Conservation (phyloP, 1,140 invertebrate genomes). For the Drosophila kanapiae region DNA sequence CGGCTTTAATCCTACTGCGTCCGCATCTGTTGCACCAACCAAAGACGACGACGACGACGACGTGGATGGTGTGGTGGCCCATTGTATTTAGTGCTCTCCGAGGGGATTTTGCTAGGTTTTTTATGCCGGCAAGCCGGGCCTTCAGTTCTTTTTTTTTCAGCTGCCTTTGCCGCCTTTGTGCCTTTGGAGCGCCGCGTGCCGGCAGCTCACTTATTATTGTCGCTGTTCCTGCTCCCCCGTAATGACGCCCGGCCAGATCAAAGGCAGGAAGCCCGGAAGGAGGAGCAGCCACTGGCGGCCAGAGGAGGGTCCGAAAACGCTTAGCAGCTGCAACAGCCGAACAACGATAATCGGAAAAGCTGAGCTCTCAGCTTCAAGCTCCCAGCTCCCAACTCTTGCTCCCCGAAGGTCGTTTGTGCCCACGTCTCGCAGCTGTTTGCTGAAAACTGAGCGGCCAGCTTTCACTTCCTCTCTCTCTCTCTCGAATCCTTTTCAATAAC, state of each 20-base stretch:
- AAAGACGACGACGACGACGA: conserved; percentile 6
- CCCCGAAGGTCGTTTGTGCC: conserved; percentile 70
- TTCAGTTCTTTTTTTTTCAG: conserved; percentile 26
- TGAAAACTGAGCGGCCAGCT: conserved; percentile 48
- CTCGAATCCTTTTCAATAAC: conserved; percentile 68
- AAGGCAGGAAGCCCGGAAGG: conserved; percentile 56
- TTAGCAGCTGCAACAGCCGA: conserved; percentile 53
- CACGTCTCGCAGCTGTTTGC: conserved; percentile 46
- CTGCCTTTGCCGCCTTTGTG: conserved; percentile 62
- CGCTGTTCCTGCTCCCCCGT: conserved; percentile 38
- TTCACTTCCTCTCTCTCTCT: neutral
- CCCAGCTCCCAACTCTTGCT: conserved; percentile 35
- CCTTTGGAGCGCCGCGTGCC: conserved; percentile 55
- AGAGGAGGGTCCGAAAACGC: conserved; percentile 19
- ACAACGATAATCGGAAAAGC: conserved; percentile 59
- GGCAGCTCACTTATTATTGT: conserved; percentile 60
- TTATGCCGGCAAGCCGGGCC: conserved; percentile 36
- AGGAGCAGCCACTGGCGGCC: neutral
- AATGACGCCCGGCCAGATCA: conserved; percentile 69
- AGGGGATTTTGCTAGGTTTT: conserved; percentile 53
- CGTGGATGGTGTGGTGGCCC: conserved; percentile 43
- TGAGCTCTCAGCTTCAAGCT: conserved; percentile 15
- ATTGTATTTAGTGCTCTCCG: conserved; percentile 74
- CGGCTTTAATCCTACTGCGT: conserved; percentile 50
- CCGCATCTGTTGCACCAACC: conserved; percentile 66